These are phyloP conservation scores for Ennomos erosarius DNA, from an alignment of 2,888 invertebrate species.

Conservation along the genomic window DNA sequence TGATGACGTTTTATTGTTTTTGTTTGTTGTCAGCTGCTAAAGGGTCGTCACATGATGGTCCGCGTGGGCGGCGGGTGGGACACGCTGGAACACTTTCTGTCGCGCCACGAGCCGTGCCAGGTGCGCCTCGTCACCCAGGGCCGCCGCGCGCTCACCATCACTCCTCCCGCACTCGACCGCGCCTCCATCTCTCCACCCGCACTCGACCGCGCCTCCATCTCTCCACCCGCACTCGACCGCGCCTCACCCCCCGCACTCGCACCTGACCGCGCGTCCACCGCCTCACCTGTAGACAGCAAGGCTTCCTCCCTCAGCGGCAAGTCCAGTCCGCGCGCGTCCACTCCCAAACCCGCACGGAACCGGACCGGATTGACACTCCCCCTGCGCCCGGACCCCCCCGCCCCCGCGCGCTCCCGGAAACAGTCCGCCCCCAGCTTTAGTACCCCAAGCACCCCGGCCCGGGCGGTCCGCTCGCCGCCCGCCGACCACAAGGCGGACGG, in stretches of 20 bases:
- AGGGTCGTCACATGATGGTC: slow-evolving; percentile 98
- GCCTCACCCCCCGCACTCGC: slow-evolving; percentile 51
- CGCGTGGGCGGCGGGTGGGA: slow-evolving; percentile 98
- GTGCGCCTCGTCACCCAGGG: slow-evolving; percentile 85
- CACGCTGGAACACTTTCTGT: slow-evolving; percentile 95
- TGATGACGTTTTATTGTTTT: too few relatives aligned
- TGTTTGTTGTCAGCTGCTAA: slow-evolving; percentile 87
- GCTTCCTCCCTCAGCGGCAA: slow-evolving; percentile 57
- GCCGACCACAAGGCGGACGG: slow-evolving; percentile 58
- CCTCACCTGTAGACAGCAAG: slow-evolving; percentile 31
- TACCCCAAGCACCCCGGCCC: slow-evolving; percentile 65
- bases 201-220: slow-evolving; percentile 50
- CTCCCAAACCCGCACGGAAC: slow-evolving; percentile 54
- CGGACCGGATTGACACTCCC: slow-evolving; percentile 65
- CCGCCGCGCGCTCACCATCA: slow-evolving; percentile 49
- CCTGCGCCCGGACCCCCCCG: slow-evolving; percentile 54
- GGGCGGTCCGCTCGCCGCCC: slow-evolving; percentile 64
- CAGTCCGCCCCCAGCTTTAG: slow-evolving; percentile 76
- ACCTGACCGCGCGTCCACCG: slow-evolving; percentile 53
- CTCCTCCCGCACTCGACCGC: slow-evolving; percentile 49
- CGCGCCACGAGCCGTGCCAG: slow-evolving; percentile 95
- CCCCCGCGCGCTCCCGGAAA: slow-evolving; percentile 61
- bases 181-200: slow-evolving; percentile 17
- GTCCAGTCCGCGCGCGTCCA: slow-evolving; percentile 62
- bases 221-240: slow-evolving; percentile 49